A percentile compares a stretch with the other conserved stretches of the same genome.
Evolutionary conservation across 2,888 invertebrate genomes (phyloP).

Genomic region (Ochropleura plecta): DNA sequence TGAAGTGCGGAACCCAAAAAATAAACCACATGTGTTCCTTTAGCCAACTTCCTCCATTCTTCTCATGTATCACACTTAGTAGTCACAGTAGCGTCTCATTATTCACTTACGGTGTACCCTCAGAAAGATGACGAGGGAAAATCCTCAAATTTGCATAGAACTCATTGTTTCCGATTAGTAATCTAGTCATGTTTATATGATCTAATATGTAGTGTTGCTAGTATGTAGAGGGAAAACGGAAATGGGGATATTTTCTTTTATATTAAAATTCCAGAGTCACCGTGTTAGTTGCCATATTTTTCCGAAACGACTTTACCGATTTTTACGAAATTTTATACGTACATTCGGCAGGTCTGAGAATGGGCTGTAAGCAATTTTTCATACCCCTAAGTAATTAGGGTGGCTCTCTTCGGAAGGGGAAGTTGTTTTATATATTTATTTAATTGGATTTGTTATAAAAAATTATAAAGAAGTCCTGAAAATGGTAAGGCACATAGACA

Average conservation of each 20-base stretch:
- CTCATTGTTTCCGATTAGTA: slow-evolving; percentile 32
- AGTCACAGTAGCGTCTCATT: slow-evolving; percentile 9
- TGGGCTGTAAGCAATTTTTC: too few species aligned
- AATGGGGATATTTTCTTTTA: neutral
- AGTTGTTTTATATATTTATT: too few species aligned
- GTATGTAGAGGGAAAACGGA: slow-evolving; percentile 12
- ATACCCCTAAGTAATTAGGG: too few species aligned
- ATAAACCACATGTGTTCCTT: neutral
- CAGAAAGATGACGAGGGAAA: slow-evolving; percentile 30
- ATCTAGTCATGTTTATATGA: neutral
- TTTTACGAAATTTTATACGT: too few species aligned
- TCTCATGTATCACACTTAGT: slow-evolving; percentile 3
- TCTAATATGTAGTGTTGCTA: neutral
- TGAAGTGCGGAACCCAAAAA: too few species aligned
- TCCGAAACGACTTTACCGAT: neutral
- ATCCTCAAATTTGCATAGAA: slow-evolving; percentile 40
- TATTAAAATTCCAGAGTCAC: too few species aligned
- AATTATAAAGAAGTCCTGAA: neutral
- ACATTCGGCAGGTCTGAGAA: too few species aligned
- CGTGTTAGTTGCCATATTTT: neutral
- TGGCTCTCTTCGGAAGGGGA: too few species aligned
- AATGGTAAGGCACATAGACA: neutral
- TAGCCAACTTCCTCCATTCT: neutral
- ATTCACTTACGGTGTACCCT: neutral
- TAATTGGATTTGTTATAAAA: too few species aligned